Conservation (phyloP, 2,888 invertebrate genomes). For the Balanococcus diminutus region DNA sequence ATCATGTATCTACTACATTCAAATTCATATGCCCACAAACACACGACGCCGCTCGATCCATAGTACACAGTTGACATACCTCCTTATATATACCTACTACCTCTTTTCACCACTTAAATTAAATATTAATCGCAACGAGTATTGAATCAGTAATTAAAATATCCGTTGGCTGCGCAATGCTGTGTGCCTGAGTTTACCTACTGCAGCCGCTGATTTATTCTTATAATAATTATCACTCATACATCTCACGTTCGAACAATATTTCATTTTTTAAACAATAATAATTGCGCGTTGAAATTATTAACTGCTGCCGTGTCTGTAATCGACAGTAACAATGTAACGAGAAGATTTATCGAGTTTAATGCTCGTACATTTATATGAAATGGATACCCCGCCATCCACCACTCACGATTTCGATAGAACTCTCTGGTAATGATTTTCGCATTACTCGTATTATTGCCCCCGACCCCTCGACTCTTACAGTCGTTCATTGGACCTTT, state of each 20-base stretch:
- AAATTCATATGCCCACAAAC: not conserved
- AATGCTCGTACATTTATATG: not conserved
- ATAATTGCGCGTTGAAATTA: constrained; percentile 47
- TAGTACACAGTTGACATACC: not conserved
- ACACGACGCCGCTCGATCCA: not conserved
- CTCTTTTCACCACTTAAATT: not conserved
- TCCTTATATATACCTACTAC: not conserved
- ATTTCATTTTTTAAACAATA: constrained; percentile 40
- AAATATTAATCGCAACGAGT: not conserved
- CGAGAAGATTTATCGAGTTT: not conserved
- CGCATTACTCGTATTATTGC: not conserved
- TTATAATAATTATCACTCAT: constrained; percentile 35
- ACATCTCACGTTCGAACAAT: constrained; percentile 42
- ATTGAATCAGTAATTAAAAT: constrained; percentile 38
- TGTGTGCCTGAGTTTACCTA: no score
- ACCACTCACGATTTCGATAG: not conserved
- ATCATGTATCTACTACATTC: not conserved
- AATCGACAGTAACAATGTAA: constrained; percentile 35
- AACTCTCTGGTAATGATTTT: constrained; percentile 1
- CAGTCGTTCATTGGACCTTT: not conserved
- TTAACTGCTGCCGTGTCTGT: constrained; percentile 29
- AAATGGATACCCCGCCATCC: not conserved
- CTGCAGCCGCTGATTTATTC: not conserved
- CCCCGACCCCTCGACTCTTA: not conserved
- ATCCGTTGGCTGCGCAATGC: not conserved